These are phyloP conservation scores for Eucera pruinosa DNA, from an alignment of 2,888 invertebrate species.

Conservation along the genomic window DNA sequence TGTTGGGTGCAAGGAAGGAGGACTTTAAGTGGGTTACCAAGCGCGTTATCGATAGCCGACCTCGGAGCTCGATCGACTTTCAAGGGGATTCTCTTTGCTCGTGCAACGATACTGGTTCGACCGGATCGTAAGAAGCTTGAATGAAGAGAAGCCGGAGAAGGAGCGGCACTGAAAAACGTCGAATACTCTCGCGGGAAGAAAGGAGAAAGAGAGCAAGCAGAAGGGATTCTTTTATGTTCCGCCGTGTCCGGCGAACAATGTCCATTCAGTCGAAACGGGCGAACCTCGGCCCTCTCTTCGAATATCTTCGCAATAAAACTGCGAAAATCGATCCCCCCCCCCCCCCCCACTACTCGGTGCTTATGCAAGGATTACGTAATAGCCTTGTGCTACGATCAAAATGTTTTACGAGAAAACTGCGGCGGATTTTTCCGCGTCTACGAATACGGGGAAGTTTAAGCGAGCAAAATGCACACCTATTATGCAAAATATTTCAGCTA, in stretches of 20 bases:
- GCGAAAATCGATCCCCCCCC: too few relatives aligned
- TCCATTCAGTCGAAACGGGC: constrained; percentile 61
- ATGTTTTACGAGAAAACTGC: too few relatives aligned
- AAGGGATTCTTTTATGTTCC: constrained; percentile 46
- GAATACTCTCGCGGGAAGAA: constrained; percentile 13
- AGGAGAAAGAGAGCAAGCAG: constrained; percentile 16
- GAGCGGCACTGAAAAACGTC: constrained; percentile 62
- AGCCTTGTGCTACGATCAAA: too few relatives aligned
- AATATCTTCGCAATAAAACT: constrained; percentile 57
- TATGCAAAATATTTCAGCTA: too few relatives aligned
- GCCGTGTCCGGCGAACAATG: constrained; percentile 54
- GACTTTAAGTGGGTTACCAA: constrained; percentile 19
- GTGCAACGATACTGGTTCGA: constrained; percentile 73
- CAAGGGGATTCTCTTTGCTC: not conserved
- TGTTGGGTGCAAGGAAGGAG: not conserved
- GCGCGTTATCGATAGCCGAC: constrained; percentile 22
- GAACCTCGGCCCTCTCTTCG: constrained; percentile 12
- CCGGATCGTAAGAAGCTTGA: constrained; percentile 73
- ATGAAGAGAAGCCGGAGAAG: constrained; percentile 71
- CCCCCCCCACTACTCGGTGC: not conserved
- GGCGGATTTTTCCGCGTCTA: too few relatives aligned
- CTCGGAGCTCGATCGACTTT: constrained; percentile 26
- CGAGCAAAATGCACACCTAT: too few relatives aligned
- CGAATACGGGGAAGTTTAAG: too few relatives aligned
- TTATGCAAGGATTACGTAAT: constrained; percentile 7